A percentile compares a stretch with the other conserved stretches of the same genome.
These are phyloP conservation scores for Lycodopsis pacificus DNA, from an alignment of 2,797 vertebrate species.

Conservation along the genomic window DNA sequence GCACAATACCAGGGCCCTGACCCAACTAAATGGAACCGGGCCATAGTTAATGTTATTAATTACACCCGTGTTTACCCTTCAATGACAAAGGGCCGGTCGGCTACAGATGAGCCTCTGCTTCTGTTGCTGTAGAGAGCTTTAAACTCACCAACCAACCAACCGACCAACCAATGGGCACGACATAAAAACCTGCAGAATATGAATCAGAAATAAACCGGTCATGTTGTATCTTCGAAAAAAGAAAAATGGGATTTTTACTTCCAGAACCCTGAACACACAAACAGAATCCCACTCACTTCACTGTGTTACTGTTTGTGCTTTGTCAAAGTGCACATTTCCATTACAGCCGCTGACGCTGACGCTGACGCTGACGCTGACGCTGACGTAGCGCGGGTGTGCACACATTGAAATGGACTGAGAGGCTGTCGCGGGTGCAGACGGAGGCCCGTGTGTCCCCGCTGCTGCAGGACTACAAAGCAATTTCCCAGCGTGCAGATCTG, in stretches of 20 bases:
- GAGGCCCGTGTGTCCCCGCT: slow-evolving; percentile 64
- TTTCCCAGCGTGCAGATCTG: slow-evolving; percentile 77
- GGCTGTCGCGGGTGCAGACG: slow-evolving; percentile 33
- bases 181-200: neutral
- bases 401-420: slow-evolving; percentile 59
- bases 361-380: slow-evolving; percentile 61
- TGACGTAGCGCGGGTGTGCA: slow-evolving; percentile 48
- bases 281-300: slow-evolving; percentile 22
- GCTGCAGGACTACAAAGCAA: slow-evolving; percentile 76
- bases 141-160: no score
- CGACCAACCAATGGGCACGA: neutral
- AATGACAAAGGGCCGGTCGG: neutral
- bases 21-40: neutral
- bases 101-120: neutral
- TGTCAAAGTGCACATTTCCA: slow-evolving; percentile 67
- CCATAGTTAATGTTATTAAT: no score
- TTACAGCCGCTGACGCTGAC: slow-evolving; percentile 55
- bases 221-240: neutral
- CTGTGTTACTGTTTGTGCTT: slow-evolving; percentile 21
- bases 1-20: neutral
- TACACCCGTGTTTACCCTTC: no score
- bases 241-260: neutral
- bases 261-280: neutral
- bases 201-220: slow-evolving; percentile 2
- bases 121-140: neutral